Base-by-base conservation (phyloP, 2,113 vertebrate species). In the Ibidorhyncha struthersii region DNA sequence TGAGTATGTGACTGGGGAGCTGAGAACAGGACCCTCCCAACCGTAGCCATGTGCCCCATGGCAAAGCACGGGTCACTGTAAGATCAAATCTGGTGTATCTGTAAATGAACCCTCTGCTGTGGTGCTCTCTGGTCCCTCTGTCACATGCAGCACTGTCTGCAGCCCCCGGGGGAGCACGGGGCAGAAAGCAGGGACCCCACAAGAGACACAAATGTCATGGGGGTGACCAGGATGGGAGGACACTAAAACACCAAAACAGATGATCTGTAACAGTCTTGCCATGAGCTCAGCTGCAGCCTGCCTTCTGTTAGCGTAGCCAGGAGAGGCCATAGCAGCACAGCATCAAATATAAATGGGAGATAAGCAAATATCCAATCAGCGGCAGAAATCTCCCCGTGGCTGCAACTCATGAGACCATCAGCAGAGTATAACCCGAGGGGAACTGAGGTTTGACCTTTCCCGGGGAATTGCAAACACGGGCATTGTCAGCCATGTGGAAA, bases 131-230 rank as follows among this genome's bases (percentile, higher is more conserved):
- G 52, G 23, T 61, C 20, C 40, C 43, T 70, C n/a, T 1, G 2
- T 47, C 62, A 71, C 77, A 43, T 0, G 3, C 1, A 1, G 30
- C 50, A n/a, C 47, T 61, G 76, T 20, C 49, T 63, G 50, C 11
- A n/a, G 61, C 41, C 36, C 49, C 0, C 0, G 8, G 4, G 5
- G 26, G 10, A 52, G 15, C 17, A 61, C 1, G 2, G 22, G 19
- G 36, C 32, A 67, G 41, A 81, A 4, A 61, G 45, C 15, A 61
- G 56, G 15, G n/a, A 62, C 29, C 58, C 18, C 16, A 34, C 52
- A 36, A 62, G 19, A 41, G 20, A 30, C 30, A 86, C 29, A 34
- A 88, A 61, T 0, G 1, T 53, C 3, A 1, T 0, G 0, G 18
- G 32, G 29, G 22, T 1, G 3, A 49, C 8, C 2, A 5, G 62